phyloP scores from a whole-genome alignment of 2,113 vertebrate species.

The Nanorana parkeri region DNA sequence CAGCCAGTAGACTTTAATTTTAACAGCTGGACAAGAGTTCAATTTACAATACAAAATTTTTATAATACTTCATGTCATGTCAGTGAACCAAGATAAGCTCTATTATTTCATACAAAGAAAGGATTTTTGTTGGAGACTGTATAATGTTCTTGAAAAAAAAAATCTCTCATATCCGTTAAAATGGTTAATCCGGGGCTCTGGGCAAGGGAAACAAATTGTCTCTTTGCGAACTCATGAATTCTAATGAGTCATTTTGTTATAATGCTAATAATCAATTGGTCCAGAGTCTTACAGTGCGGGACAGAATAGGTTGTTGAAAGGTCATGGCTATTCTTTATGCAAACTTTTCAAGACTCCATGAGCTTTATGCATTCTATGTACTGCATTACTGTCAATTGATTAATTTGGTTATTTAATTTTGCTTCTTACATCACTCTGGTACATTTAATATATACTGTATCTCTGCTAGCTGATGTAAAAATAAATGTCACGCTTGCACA shows the following conservation, averaged over 20 bases:
- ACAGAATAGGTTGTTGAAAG: conserved; percentile 68
- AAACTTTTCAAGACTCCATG: conserved; percentile 62
- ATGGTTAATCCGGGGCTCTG: conserved; percentile 69
- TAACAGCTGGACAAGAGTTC: neutral
- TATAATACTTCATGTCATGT: conserved; percentile 13
- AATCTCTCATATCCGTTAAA: conserved; percentile 72
- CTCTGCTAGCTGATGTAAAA: conserved; percentile 20
- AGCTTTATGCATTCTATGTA: conserved; percentile 30
- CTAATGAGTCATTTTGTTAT: conserved; percentile 76
- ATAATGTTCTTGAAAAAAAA: conserved; percentile 69
- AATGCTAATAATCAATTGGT: conserved; percentile 76
- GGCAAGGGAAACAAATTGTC: conserved; percentile 70
- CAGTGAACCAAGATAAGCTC: conserved; percentile 1
- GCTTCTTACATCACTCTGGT: conserved; percentile 7
- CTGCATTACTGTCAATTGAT: conserved; percentile 14
- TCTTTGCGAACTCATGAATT: conserved; percentile 74
- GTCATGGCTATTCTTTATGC: conserved; percentile 66
- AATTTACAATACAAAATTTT: conserved; percentile 10
- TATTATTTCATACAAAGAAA: conserved; percentile 63
- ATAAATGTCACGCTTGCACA: conserved; percentile 26
- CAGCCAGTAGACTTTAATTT: neutral
- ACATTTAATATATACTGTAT: conserved; percentile 20
- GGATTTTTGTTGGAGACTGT: conserved; percentile 70
- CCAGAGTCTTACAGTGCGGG: conserved; percentile 66
- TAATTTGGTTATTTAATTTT: conserved; percentile 29